phyloP scores from a whole-genome alignment of 2,888 invertebrate genomes.

The Ennomos quercinarius region DNA sequence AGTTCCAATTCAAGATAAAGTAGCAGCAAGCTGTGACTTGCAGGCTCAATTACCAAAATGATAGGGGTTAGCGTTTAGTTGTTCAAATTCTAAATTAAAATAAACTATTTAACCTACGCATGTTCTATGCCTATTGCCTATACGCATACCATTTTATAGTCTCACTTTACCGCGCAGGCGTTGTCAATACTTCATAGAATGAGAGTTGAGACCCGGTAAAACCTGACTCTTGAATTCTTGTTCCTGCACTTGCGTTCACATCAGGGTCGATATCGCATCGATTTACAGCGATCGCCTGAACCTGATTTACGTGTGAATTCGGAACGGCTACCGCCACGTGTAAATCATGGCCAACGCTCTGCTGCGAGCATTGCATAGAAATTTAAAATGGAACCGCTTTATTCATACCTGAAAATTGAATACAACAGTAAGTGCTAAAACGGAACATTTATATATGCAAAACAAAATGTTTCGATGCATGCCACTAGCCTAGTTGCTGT shows the following conservation, averaged over 20 bases:
- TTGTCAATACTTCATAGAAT: no score
- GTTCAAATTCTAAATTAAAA: no score
- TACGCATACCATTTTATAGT: no score
- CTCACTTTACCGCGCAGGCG: no score
- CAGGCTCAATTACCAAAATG: no score
- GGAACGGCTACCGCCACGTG: constrained; percentile 5
- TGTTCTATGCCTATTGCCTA: no score
- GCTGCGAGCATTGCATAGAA: constrained; percentile 12
- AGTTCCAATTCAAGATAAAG: no score
- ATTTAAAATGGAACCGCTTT: constrained; percentile 15
- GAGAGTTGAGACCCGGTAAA: no score
- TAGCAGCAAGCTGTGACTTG: no score
- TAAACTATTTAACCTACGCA: no score
- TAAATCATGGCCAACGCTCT: constrained; percentile 16
- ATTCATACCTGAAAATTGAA: constrained; percentile 17
- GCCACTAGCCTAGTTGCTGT: background rate
- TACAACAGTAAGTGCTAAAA: constrained; percentile 14
- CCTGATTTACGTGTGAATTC: constrained; percentile 23
- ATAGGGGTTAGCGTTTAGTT: no score
- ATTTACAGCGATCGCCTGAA: constrained; percentile 55
- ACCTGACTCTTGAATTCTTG: background rate
- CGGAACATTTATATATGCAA: constrained; percentile 3
- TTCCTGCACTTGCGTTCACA: background rate
- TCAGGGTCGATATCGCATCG: constrained; percentile 63
- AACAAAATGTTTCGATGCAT: background rate